Conservation (phyloP, 2,113 vertebrate genomes). For the Pangasianodon hypophthalmus region DNA sequence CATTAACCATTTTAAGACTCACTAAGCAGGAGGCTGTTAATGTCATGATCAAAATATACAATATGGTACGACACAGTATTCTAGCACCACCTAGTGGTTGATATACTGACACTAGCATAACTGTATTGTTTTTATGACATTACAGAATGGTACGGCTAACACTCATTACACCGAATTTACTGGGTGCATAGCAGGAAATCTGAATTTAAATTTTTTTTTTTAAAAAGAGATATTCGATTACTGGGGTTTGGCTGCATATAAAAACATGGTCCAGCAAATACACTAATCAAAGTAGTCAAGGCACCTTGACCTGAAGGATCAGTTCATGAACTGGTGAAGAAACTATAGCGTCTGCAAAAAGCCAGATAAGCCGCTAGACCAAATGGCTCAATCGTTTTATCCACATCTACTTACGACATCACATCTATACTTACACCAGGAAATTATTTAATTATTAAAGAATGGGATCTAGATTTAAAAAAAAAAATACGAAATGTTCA, state of each 20-base stretch:
- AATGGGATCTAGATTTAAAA: background rate
- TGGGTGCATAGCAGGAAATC: background rate
- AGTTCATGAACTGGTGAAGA: background rate
- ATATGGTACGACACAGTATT: background rate
- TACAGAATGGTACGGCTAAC: background rate
- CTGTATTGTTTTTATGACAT: background rate
- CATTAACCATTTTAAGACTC: background rate
- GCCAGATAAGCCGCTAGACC: background rate
- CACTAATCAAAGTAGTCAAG: background rate
- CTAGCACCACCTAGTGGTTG: slow-evolving; percentile 12
- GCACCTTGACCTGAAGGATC: background rate
- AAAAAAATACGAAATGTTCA: background rate
- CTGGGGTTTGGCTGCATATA: background rate
- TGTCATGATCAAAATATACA: background rate
- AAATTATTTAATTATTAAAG: background rate
- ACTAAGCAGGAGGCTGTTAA: background rate
- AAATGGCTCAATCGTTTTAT: background rate
- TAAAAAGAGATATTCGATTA: background rate
- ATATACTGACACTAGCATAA: too few relatives aligned
- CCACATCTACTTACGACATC: background rate
- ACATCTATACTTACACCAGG: background rate
- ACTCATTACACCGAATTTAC: background rate
- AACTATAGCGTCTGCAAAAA: background rate
- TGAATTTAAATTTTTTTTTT: background rate
- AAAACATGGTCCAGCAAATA: background rate